phyloP scores from a whole-genome alignment of 2,797 vertebrate genomes.

The Enteromius treurensis region DNA sequence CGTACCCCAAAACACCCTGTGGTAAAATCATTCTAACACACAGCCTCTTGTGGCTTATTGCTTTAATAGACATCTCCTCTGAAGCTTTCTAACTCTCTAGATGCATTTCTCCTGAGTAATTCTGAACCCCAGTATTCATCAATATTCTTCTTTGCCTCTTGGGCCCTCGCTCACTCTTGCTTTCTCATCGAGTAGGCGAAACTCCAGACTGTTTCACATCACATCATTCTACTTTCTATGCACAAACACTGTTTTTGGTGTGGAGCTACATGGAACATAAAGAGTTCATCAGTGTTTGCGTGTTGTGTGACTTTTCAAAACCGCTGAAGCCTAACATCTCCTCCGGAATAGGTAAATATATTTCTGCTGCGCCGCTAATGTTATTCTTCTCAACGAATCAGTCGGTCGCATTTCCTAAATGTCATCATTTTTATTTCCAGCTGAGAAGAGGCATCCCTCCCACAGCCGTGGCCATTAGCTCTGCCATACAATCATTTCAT shows the following conservation, averaged over 20 bases:
- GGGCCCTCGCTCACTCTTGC: background rate
- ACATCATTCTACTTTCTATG: constrained; percentile 40
- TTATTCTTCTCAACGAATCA: constrained; percentile 44
- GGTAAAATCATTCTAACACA: constrained; percentile 9
- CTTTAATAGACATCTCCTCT: constrained; percentile 35
- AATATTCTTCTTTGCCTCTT: constrained; percentile 15
- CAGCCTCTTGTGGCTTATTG: background rate
- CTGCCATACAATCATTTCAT: constrained; percentile 58
- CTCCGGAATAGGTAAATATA: constrained; percentile 54
- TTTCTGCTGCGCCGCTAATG: constrained; percentile 50
- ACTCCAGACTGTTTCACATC: constrained; percentile 36
- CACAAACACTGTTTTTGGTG: constrained; percentile 33
- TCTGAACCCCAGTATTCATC: constrained; percentile 40
- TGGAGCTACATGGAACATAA: constrained; percentile 27
- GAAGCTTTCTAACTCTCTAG: constrained; percentile 21
- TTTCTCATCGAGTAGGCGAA: constrained; percentile 20
- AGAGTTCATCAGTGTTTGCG: constrained; percentile 30
- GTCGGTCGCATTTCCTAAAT: constrained; percentile 50
- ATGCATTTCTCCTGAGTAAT: constrained; percentile 16
- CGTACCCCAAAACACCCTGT: background rate
- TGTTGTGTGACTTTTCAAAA: constrained; percentile 50
- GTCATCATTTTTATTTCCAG: constrained; percentile 56
- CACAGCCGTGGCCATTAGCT: constrained; percentile 54
- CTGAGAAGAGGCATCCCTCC: constrained; percentile 52
- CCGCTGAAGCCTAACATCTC: constrained; percentile 42